phyloP scores from a whole-genome alignment of 2,888 invertebrate species.

The Unio delphinus region DNA sequence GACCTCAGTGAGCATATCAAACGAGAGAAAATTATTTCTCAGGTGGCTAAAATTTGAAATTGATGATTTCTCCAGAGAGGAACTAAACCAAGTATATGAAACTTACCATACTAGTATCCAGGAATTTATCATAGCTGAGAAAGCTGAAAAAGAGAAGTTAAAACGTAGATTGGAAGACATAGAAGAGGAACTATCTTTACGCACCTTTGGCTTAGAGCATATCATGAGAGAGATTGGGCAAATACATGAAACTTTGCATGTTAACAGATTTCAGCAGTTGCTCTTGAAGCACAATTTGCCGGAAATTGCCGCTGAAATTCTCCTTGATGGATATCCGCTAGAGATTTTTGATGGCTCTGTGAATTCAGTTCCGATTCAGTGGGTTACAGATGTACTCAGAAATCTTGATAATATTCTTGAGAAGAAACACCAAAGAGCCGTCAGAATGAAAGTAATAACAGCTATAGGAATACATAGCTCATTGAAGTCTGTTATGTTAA shows the following conservation, averaged over 20 bases:
- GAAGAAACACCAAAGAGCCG: no score
- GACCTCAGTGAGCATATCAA: no score
- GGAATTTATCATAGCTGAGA: no score
- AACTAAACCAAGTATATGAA: no score
- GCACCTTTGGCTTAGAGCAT: constrained; percentile 2
- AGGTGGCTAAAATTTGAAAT: constrained; percentile 1
- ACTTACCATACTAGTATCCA: no score
- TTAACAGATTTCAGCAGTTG: background rate
- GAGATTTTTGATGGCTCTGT: constrained; percentile 10
- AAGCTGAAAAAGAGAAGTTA: background rate
- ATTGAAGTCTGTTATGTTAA: constrained; percentile 30
- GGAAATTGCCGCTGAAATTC: constrained; percentile 1
- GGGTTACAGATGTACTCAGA: constrained; percentile 6
- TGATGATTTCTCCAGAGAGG: background rate
- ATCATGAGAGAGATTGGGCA: constrained; percentile 11
- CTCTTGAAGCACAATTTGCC: constrained; percentile 2
- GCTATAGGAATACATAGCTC: constrained; percentile 30
- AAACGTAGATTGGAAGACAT: background rate
- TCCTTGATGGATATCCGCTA: constrained; percentile 12
- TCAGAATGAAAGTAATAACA: constrained; percentile 7
- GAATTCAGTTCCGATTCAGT: constrained; percentile 5
- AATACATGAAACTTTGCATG: constrained; percentile 3
- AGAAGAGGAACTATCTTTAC: constrained; percentile 1
- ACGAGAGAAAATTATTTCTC: constrained; percentile 1
- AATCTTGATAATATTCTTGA: background rate